These are phyloP conservation scores for Rhimphoctona megacephalus DNA, from an alignment of 2,888 invertebrate species.

Conservation along the genomic window DNA sequence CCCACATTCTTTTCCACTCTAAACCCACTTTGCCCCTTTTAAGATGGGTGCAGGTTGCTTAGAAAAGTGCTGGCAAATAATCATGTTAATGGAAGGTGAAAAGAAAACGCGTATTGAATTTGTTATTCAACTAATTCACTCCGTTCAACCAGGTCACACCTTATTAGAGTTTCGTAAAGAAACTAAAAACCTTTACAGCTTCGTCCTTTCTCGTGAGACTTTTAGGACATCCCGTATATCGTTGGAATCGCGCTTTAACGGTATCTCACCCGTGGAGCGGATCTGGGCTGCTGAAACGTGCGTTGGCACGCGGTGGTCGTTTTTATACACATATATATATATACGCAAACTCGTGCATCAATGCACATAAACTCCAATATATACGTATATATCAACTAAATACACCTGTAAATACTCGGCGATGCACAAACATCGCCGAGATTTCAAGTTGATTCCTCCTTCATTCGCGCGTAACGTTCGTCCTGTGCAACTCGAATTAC, in stretches of 20 bases:
- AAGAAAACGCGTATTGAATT: not conserved
- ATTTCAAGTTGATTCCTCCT: slow-evolving; percentile 23
- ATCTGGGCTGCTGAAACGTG: slow-evolving; percentile 79
- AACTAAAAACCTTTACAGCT: not conserved
- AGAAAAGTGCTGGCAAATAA: not conserved
- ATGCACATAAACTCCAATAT: not conserved
- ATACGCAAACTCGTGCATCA: not conserved
- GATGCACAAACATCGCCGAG: not conserved
- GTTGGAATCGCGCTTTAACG: slow-evolving; percentile 74
- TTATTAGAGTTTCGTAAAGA: not conserved
- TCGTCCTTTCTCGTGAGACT: not conserved
- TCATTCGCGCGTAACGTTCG: slow-evolving; percentile 14
- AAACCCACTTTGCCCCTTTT: not conserved
- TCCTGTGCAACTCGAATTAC: not conserved
- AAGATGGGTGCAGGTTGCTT: not conserved
- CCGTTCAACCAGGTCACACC: not conserved
- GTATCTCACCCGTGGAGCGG: slow-evolving; percentile 75
- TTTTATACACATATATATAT: slow-evolving; percentile 13
- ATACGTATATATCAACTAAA: not conserved
- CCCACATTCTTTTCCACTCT: not conserved
- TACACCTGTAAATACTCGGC: slow-evolving; percentile 20
- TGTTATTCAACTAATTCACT: not conserved
- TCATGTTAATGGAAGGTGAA: not conserved
- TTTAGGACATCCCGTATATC: slow-evolving; percentile 2
- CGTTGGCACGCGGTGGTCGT: slow-evolving; percentile 65